Percentiles rank a stretch among this genome's conserved stretches.
These are phyloP conservation scores for Paratrypauchen microcephalus DNA, from an alignment of 2,797 vertebrate genomes.

Conservation along the genomic window DNA sequence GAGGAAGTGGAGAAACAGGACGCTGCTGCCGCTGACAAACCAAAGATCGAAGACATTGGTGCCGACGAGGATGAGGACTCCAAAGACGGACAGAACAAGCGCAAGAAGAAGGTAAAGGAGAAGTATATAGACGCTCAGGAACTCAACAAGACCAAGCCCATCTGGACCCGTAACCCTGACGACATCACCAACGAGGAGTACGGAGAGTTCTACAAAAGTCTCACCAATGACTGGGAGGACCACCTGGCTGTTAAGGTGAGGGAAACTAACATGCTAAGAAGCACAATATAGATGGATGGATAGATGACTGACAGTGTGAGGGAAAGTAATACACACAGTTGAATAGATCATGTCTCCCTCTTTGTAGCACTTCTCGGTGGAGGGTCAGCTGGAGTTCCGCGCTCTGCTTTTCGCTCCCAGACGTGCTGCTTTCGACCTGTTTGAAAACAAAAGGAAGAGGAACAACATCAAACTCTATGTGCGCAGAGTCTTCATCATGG, in stretches of 20 bases:
- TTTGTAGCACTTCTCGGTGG: constrained; percentile 90
- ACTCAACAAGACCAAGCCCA: constrained; percentile 95
- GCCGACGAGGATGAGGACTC: background rate
- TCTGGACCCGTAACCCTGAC: constrained; percentile 94
- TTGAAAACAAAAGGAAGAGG: constrained; percentile 98
- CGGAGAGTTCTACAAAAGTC: constrained; percentile 95
- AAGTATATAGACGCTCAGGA: constrained; percentile 95
- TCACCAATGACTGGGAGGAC: constrained; percentile 97
- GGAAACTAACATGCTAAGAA: background rate
- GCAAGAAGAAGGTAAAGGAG: constrained; percentile 95
- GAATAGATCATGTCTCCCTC: background rate
- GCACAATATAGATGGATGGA: no score
- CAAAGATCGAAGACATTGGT: constrained; percentile 89
- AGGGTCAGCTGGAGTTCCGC: constrained; percentile 93
- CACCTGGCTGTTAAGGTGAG: constrained; percentile 79
- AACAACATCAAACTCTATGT: constrained; percentile 97
- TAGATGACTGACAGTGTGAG: no score
- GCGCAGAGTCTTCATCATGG: constrained; percentile 94
- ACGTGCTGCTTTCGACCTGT: constrained; percentile 91
- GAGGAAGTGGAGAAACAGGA: constrained; percentile 74
- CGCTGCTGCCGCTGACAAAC: constrained; percentile 87
- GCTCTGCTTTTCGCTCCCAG: constrained; percentile 91
- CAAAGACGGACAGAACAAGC: constrained; percentile 83
- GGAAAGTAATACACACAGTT: no score
- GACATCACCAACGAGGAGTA: constrained; percentile 96